Base-by-base conservation (phyloP, 2,113 vertebrate species). In the Psittacus erithacus region DNA sequence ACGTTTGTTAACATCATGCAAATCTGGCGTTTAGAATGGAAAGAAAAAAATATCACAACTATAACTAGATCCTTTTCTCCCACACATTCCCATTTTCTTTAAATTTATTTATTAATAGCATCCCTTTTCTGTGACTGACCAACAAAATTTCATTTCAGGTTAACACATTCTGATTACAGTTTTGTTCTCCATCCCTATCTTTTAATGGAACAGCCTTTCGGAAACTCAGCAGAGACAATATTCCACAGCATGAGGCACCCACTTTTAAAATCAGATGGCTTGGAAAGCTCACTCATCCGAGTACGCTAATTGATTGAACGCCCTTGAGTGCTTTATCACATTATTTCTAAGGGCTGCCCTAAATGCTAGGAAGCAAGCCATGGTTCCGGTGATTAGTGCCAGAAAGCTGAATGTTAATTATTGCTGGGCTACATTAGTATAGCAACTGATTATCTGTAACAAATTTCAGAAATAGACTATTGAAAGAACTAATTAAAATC, bases 401-500 rank as follows among this genome's bases (percentile, higher is more conserved):
- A 97, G 83, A 82, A 97, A 91, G 63, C 49, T 91, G 91, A 78
- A 88, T 92, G 88, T 73, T 88, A 93, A 96, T 96, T 93, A 84
- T 88, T 94, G 35, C 82, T 84, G 59, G 73, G 44, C 71, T 95
- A 69, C 69, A 41, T 43, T 50, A 85, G 71, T 84, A 47, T 64
- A 60, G 62, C 17, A 24, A 88, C 44, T 65, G 84, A 92, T 83
- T 90, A 95, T 95, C 92, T 96, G 74, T 44, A 70, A 53, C 93
- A 94, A 97, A 92, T 68, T 92, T 88, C 91, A 95, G 77, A 96
- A 97, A 91, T 41, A 83, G 35, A 81, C 75, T 95, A 64, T 77
- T 93, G 77, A 95, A 97, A 90, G 86, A 96, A 96, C 65, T 87
- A 94, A 96, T 95, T 96, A 92, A 96, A 96, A 84, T 93, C 52